Percentiles rank a stretch among this genome's conserved stretches.
phyloP scores from a whole-genome alignment of 2,797 vertebrate species.

The Peromyscus attwateri region DNA sequence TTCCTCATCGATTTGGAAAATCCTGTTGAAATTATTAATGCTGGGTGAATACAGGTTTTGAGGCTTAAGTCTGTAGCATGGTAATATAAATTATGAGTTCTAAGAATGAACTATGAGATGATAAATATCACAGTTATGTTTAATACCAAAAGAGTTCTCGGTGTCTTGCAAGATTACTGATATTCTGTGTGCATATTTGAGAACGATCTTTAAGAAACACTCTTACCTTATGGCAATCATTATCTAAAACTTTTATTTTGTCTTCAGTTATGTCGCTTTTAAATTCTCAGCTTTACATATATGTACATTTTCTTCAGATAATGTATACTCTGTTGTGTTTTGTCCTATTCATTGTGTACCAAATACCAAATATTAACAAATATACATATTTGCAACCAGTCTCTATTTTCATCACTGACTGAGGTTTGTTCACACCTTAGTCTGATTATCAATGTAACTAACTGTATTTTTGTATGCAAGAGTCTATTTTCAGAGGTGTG shows the following conservation, averaged over 20 bases:
- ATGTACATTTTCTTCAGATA: neutral
- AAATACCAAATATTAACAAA: neutral
- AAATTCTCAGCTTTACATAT: neutral
- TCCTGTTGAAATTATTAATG: neutral
- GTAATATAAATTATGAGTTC: constrained; percentile 4
- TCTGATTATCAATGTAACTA: neutral
- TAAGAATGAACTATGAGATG: neutral
- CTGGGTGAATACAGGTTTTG: neutral
- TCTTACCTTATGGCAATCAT: neutral
- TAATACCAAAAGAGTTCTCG: constrained; percentile 6
- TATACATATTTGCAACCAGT: neutral
- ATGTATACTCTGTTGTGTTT: neutral
- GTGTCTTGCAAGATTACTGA: neutral
- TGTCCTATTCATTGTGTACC: neutral
- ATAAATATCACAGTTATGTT: neutral
- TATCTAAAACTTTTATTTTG: neutral
- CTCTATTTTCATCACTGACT: neutral
- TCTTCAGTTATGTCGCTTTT: neutral
- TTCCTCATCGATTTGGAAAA: constrained; percentile 1
- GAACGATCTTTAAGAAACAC: neutral
- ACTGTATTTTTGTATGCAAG: neutral
- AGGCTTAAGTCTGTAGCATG: neutral
- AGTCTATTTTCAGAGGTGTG: neutral
- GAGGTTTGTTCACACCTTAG: neutral
- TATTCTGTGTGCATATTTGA: neutral